Base-by-base conservation (phyloP, 1,140 invertebrate species). In the Drosophila lowei region DNA sequence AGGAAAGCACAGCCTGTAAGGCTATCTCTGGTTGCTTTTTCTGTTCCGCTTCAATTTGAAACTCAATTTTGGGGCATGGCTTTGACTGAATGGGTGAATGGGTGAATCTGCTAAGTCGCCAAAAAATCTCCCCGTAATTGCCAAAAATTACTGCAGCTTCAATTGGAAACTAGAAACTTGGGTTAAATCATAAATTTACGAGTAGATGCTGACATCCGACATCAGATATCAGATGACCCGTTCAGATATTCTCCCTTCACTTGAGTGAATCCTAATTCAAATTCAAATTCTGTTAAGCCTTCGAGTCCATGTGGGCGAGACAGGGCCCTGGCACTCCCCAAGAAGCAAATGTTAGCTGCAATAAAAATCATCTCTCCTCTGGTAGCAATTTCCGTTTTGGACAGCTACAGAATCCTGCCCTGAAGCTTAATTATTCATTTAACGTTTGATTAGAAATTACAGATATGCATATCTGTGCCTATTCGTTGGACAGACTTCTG, bases 401-500 rank as follows among this genome's bases (percentile, higher is more conserved):
- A 21, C 53, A 55, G 30, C 41, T 61, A 30, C 30, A 43, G 41
- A 53, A 48, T 43, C 65, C 11, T 25, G 38, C 58, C 30, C 47
- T 28, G 46, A 23, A 54, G 34, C 59, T 79, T 61, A 79, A 75
- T 78, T 78, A 83, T 75, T 66, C 54, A 78, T 61, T 41, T 58
- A 44, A 59, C 41, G 38, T 67, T 64, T 67, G 70, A 74, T 83
- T 71, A 53, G 53, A 78, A 83, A 78, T 71, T 50, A 48, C 18
- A 43, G 18, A 76, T 60, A 56, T 42, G n/a, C 15, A 34, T 42
- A 13, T 21, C 11, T 30, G 8, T 9, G 13, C 6, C 16, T 15
- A 44, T 16, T 23, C 16, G n/a, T 28, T 2, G 11, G 53, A 4
- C 7, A 38, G 30, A 55, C 38, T 21, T 9, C 15, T 18, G 15